Evolutionary conservation across 2,888 invertebrate genomes (phyloP), one percentile per base, ranked within the genome.

Genomic region (Lagria hirta): DNA sequence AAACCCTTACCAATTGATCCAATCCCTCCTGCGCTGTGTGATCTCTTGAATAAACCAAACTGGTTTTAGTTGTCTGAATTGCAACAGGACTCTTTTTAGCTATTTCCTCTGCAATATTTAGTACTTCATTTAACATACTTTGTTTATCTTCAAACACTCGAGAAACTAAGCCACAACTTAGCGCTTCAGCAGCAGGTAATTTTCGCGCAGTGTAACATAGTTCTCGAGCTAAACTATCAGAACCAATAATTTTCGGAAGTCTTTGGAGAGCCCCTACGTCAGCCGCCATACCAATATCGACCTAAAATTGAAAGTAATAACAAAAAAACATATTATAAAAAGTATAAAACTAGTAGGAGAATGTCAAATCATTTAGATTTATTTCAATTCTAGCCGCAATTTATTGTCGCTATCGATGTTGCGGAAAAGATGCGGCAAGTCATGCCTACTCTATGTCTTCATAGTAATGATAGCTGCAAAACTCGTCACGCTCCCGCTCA

Each of bases 191-290:
- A 0, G 95, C 79, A 28, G 75, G 72, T 55, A 98, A 79, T 65
- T 86, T 87, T 21, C 97, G 75, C 0, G 85, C 93, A 0, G 97
- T 95, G 57, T 79, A 90, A 48, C 89, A 88, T 0, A 98, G 73
- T 66, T 99, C 99, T 11, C 95, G 76, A 0, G 82, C 88, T 48
- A 91, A 75, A 52, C 96, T 94, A 20, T 88, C 83, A 59, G 84
- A 95, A 10, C 94, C 93, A 16, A 97, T 78, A 2, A 90, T 79
- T 75, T 91, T 95, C 1, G 97, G 97, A 8, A 99, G 72, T 49
- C 97, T 80, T 68, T 98, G 98, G 21, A 99, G 72, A 0, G 88
- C 85, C 0, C 99, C 99, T 0, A 98, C 89, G 74, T 99, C 99
- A 2, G 98, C 94, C 2, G 97, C 94, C 71, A 99, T 75, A 0